Base-by-base conservation (phyloP, 2,888 invertebrate genomes). In the Drosophila subsilvestris region DNA sequence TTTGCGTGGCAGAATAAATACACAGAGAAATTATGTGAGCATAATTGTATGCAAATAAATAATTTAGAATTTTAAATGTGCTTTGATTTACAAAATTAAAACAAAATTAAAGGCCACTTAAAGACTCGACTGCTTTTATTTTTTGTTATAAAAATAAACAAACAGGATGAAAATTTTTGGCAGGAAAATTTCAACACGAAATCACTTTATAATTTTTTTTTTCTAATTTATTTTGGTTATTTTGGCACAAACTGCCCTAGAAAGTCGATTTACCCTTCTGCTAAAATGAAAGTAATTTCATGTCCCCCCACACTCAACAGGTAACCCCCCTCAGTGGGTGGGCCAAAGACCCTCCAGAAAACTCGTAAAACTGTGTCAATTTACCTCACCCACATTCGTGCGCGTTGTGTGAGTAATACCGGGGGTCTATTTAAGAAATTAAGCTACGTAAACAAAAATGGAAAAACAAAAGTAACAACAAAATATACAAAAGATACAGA, bases 331-430 rank as follows among this genome's bases (percentile, higher is more conserved):
- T 59, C 6, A 14, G 54, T 65, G 65, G 65, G 67, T 43, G 65
- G 29, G 22, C 14, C 10, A 43, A n/a, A 53, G 20, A 20, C 50
- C 22, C 54, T 47, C 43, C 43, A 56, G 53, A 55, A 49, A 44
- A 37, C 47, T 66, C 43, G 43, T 22, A 32, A 68, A 83, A 78
- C 56, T 75, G 60, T 83, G 83, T 86, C 86, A 88, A 86, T 74
- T 86, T 53, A 37, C 8, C 37, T 18, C 51, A 54, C 78, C 78
- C 73, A 71, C 53, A 66, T 53, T 47, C 79, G 75, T 72, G 74
- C 74, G 10, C 10, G 32, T 12, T 4, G 75, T 74, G 74, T 83
- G 86, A 83, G 81, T 68, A 86, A 88, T 74, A 53, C 57, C 43
- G 18, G 47, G 55, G 14, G 14, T 63, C 54, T 71, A 84, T 70